Base-by-base conservation (phyloP, 2,113 vertebrate species). In the Pelodiscus sinensis region DNA sequence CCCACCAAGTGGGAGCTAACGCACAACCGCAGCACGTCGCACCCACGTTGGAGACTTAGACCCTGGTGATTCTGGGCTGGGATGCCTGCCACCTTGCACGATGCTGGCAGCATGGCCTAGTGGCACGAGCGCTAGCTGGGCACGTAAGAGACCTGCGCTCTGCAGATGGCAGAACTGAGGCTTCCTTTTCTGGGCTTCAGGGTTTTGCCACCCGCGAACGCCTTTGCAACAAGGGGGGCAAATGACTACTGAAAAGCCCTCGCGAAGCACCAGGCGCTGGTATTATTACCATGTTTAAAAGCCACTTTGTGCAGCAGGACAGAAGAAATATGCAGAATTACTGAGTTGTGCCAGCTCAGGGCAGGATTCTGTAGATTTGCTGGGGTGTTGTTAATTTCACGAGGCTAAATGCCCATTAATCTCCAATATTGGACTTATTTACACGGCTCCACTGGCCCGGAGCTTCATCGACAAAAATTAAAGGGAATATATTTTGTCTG, bases 361-460 rank as follows among this genome's bases (percentile, higher is more conserved):
- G 8, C 12, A 51, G 9, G 15, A 10, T 16, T 14, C 51, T 12
- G 22, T 29, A 22, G 22, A 21, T 2, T 79, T 56, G 73, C 57
- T 38, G 31, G 50, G 3, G 38, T 55, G n/a, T 73, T 85, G 51
- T 73, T 85, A 50, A 90, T 58, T 71, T 22, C 56, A 21, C 60
- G 5, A 58, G 60, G 54, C 82, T 52, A 73, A 75, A 81, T 4
- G 75, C 38, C 65, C n/a, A 22, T 73, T 85, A 52, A 81, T 73
- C 89, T 85, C 44, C 35, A 25, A 73, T 29, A 82, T 19, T 75
- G 62, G 38, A 24, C 38, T 51, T 51, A 81, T 88, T 88, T 88
- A n/a, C 57, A 51, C 18, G 27, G 9, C 16, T 35, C n/a, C 65
- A 71, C 65, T 18, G n/a, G 65, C 65, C 31, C 9, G n/a, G 60